phyloP scores from a whole-genome alignment of 2,113 vertebrate species.

The Stegostoma tigrinum region DNA sequence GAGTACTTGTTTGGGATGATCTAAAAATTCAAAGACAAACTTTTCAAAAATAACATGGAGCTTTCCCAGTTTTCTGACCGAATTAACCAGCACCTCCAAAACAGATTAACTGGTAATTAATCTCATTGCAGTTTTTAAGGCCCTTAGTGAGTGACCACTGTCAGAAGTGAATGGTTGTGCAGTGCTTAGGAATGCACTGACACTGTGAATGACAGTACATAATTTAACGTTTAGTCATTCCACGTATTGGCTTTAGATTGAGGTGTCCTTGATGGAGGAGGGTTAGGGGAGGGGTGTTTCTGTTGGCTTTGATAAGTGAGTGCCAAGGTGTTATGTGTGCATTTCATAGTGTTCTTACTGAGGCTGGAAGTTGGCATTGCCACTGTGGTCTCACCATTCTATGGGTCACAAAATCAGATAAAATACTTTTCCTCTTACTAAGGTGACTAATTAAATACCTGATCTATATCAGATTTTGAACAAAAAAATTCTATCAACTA shows the following conservation, averaged over 20 bases:
- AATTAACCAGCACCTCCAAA: neutral
- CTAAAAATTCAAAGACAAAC: neutral
- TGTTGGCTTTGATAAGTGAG: neutral
- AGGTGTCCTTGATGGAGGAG: neutral
- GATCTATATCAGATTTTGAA: no score
- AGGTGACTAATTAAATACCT: no score
- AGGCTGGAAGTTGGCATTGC: no score
- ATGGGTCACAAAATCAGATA: no score
- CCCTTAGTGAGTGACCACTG: neutral
- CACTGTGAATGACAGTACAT: neutral
- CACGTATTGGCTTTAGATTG: neutral
- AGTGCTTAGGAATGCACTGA: neutral
- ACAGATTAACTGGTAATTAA: neutral
- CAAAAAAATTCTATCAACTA: no score
- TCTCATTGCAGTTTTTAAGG: neutral
- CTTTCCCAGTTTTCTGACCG: neutral
- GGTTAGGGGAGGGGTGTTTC: no score
- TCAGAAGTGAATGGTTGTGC: neutral
- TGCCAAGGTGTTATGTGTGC: no score
- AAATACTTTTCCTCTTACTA: no score
- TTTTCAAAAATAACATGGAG: neutral
- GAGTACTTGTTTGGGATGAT: neutral
- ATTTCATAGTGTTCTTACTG: neutral
- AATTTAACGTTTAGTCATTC: neutral
- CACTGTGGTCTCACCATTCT: no score